These are phyloP conservation scores for Pogoniulus pusillus DNA, from an alignment of 2,797 vertebrate genomes.

Conservation along the genomic window DNA sequence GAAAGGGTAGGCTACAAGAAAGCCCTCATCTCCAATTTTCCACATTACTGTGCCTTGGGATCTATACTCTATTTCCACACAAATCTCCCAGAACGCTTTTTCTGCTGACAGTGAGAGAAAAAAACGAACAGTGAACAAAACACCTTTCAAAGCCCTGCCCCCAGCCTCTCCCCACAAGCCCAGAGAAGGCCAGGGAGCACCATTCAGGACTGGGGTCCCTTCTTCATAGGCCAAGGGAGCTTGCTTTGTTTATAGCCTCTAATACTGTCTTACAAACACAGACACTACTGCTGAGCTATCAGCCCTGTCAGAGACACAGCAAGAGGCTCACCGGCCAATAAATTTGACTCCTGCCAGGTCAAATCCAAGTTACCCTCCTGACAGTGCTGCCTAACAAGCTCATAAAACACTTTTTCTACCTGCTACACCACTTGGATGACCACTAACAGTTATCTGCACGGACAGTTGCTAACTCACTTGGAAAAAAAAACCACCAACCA, in stretches of 20 bases:
- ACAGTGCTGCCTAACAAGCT: neutral
- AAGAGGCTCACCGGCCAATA: neutral
- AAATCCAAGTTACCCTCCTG: neutral
- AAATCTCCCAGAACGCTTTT: conserved; percentile 31
- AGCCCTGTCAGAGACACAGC: neutral
- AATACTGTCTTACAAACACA: neutral
- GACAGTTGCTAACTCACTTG: neutral
- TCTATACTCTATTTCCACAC: conserved; percentile 20
- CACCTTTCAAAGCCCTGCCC: neutral
- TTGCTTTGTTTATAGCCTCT: neutral
- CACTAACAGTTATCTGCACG: neutral
- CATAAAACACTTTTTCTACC: neutral
- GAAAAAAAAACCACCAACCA: neutral
- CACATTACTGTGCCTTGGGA: neutral
- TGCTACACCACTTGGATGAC: neutral
- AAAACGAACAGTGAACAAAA: conserved; percentile 21
- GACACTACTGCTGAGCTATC: neutral
- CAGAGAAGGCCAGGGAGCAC: neutral
- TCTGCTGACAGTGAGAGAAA: conserved; percentile 26
- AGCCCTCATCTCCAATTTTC: conserved; percentile 4
- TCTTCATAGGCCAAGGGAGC: neutral
- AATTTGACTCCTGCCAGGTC: neutral
- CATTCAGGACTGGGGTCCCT: neutral
- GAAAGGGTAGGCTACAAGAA: neutral
- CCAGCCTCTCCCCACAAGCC: neutral